Base-by-base conservation (phyloP, 2,888 invertebrate genomes). In the Zeuzera pyrina region DNA sequence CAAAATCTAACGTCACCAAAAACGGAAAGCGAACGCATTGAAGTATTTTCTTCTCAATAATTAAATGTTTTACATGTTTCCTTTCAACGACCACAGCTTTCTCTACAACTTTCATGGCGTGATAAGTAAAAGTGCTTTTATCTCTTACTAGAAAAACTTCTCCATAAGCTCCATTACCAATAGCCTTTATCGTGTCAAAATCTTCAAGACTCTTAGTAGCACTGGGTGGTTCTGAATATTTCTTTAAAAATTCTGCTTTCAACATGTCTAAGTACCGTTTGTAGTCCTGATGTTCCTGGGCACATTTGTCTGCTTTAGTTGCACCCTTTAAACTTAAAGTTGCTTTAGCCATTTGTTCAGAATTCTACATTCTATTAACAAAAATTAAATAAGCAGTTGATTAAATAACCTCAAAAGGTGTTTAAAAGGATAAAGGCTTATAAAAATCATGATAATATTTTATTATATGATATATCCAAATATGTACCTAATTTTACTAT, bases 131-230 rank as follows among this genome's bases (percentile, higher is more conserved):
- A 1, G 76, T 74, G 10, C 61, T 56, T 72, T 88, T 91, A 49
- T 92, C 87, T 67, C 85, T 86, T 15, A 87, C 87, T 33, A 92
- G 68, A 64, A 93, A 90, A 8, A 97, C 97, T 46, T 92, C 87
- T 2, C 97, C 97, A 63, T 95, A 97, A 0, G 95, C 94, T 3
- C 97, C 97, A 1, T 89, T 89, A 1, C 96, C 97, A 27, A 97
- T 81, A 0, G 91, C 92, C 59, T 90, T 89, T 29, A 92, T 78
- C 37, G 87, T 73, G 40, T 92, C 90, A 59, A 89, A 96, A 53
- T 93, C 90, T 2, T 87, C 74, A 19, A 43, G 28, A 19, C 36
- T 43, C 40, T 57, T 66, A 4, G 57, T 47, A 16, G 19, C 35
- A 1, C 0, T 1, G 3, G 43, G 42, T 6, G 57, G 43, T 0